Evolutionary conservation across 2,888 invertebrate genomes (phyloP).

Genomic region (Cylindroiulus punctatus): DNA sequence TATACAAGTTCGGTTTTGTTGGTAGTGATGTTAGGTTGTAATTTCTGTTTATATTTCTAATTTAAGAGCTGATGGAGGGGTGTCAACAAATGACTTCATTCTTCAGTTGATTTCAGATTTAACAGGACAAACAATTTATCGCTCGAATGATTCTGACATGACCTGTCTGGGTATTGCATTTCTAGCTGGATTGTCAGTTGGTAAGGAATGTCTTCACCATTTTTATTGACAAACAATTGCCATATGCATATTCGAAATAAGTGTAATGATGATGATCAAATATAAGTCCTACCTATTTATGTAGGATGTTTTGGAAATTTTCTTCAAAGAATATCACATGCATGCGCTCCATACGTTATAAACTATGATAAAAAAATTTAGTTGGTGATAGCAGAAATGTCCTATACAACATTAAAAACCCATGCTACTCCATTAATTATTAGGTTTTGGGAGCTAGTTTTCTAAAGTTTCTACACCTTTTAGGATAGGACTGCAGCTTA

Average conservation of each 20-base stretch:
- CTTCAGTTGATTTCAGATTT: slow-evolving; percentile 88
- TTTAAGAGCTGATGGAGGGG: slow-evolving; percentile 80
- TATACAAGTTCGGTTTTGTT: slow-evolving; percentile 26
- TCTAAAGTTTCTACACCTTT: too few relatives aligned
- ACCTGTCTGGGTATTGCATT: slow-evolving; percentile 87
- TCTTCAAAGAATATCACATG: slow-evolving; percentile 51
- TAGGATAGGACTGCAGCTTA: too few relatives aligned
- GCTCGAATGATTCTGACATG: slow-evolving; percentile 80
- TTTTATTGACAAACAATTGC: background rate
- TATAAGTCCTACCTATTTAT: too few relatives aligned
- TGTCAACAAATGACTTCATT: slow-evolving; percentile 91
- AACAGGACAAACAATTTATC: slow-evolving; percentile 78
- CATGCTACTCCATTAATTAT: too few relatives aligned
- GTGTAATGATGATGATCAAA: background rate
- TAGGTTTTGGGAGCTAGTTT: too few relatives aligned
- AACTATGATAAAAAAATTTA: too few relatives aligned
- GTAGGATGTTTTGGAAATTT: too few relatives aligned
- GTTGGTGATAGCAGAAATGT: too few relatives aligned
- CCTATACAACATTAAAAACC: too few relatives aligned
- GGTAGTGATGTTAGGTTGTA: slow-evolving; percentile 53
- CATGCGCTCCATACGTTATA: too few relatives aligned
- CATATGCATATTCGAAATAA: too few relatives aligned
- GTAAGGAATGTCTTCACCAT: slow-evolving; percentile 67
- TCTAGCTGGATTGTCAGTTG: slow-evolving; percentile 82
- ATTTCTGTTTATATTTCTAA: background rate